Evolutionary conservation across 2,888 invertebrate species (phyloP).

Genomic region (Osmoderma eremita): DNA sequence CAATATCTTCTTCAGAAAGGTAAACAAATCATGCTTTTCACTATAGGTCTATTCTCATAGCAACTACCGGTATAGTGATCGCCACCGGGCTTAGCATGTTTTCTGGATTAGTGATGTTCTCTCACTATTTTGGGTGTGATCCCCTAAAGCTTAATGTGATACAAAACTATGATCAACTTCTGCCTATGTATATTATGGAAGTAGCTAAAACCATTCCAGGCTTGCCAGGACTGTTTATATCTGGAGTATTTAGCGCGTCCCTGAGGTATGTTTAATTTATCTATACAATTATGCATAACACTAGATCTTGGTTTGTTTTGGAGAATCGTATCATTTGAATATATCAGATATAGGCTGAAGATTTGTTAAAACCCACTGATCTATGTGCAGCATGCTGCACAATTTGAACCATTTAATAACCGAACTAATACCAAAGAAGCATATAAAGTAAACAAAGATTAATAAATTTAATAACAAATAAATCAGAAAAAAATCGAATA

Average conservation of each 20-base stretch:
- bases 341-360: no score
- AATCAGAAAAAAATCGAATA: no score
- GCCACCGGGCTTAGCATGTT: conserved; percentile 69
- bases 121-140: conserved; percentile 74
- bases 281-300: no score
- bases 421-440: no score
- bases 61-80: conserved; percentile 65
- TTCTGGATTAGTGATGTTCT: conserved; percentile 71
- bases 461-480: no score
- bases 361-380: no score
- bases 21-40: not conserved
- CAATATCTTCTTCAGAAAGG: no score
- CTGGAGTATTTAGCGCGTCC: conserved; percentile 79
- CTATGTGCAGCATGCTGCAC: no score
- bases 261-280: conserved; percentile 56
- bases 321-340: no score
- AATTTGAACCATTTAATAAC: no score
- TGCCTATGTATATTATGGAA: conserved; percentile 79
- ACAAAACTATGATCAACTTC: conserved; percentile 67
- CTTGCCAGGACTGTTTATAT: conserved; percentile 78
- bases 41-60: conserved; percentile 41
- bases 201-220: conserved; percentile 74
- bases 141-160: conserved; percentile 69
- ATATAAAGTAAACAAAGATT: no score
- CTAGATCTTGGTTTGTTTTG: no score